phyloP scores from a whole-genome alignment of 2,113 vertebrate genomes.

The Saccopteryx bilineata region DNA sequence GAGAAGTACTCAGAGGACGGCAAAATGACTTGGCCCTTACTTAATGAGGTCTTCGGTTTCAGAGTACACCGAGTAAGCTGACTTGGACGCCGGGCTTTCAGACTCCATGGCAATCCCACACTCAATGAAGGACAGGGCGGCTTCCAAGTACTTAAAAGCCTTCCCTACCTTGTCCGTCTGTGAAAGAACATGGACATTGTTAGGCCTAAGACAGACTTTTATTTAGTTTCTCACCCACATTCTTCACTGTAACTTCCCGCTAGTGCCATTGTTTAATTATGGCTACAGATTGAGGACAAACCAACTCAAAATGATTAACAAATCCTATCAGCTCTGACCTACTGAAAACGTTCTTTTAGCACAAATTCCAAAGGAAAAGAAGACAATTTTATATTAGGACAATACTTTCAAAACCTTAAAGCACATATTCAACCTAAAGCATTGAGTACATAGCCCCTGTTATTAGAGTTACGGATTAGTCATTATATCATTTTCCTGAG shows the following conservation, averaged over 20 bases:
- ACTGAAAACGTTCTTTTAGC: background rate
- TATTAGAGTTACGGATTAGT: background rate
- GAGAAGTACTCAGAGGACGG: background rate
- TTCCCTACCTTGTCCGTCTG: constrained; percentile 93
- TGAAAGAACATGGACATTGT: constrained; percentile 39
- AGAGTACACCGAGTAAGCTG: constrained; percentile 93
- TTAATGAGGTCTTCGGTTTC: constrained; percentile 95
- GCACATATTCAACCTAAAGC: background rate
- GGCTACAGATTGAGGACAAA: background rate
- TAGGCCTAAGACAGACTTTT: background rate
- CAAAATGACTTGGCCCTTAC: constrained; percentile 84
- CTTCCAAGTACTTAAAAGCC: constrained; percentile 95
- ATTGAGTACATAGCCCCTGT: accelerated
- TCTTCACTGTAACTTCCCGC: background rate
- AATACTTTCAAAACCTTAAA: background rate
- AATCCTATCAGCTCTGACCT: background rate
- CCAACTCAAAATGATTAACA: background rate
- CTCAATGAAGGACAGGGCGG: constrained; percentile 94
- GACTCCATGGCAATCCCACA: constrained; percentile 94
- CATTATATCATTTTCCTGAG: background rate
- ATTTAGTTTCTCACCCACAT: background rate
- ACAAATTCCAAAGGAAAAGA: background rate
- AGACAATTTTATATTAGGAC: background rate
- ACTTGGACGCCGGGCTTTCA: constrained; percentile 90
- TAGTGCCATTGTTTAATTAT: background rate